Conservation (phyloP, 2,888 invertebrate genomes). For the Synergus gifuensis region DNA sequence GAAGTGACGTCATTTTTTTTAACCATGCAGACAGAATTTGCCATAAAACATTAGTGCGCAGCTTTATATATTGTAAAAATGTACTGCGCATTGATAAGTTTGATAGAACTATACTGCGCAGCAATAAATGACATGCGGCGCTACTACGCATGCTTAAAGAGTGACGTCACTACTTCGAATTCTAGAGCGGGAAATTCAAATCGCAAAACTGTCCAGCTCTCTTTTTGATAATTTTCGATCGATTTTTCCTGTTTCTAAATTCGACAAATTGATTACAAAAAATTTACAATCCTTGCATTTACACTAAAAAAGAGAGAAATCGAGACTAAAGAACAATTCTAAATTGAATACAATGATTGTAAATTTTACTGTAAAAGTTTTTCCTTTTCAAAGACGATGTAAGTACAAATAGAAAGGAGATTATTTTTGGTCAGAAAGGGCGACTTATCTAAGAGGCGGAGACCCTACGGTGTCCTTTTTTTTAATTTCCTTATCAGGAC, state of each 20-base stretch:
- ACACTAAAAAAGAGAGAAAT: not conserved
- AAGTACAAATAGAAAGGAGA: slow-evolving; percentile 17
- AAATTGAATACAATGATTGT: not conserved
- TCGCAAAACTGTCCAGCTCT: not conserved
- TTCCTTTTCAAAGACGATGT: not conserved
- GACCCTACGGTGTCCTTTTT: not conserved
- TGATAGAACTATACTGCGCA: not conserved
- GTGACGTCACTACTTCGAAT: not conserved
- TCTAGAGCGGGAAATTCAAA: not conserved
- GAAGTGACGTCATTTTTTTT: too few relatives aligned
- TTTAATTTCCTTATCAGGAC: slow-evolving; percentile 54
- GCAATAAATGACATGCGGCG: not conserved
- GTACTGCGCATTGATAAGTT: too few relatives aligned
- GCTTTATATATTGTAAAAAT: too few relatives aligned
- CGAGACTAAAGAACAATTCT: not conserved
- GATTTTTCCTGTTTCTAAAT: not conserved
- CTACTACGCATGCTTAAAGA: not conserved
- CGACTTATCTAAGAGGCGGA: not conserved
- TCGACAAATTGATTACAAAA: not conserved
- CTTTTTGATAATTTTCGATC: not conserved
- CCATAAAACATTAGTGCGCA: too few relatives aligned
- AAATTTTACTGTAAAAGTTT: not conserved
- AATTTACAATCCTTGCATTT: not conserved
- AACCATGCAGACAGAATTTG: too few relatives aligned
- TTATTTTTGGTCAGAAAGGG: not conserved